Base-by-base conservation (phyloP, 2,797 vertebrate species). In the Anguilla megastoma region DNA sequence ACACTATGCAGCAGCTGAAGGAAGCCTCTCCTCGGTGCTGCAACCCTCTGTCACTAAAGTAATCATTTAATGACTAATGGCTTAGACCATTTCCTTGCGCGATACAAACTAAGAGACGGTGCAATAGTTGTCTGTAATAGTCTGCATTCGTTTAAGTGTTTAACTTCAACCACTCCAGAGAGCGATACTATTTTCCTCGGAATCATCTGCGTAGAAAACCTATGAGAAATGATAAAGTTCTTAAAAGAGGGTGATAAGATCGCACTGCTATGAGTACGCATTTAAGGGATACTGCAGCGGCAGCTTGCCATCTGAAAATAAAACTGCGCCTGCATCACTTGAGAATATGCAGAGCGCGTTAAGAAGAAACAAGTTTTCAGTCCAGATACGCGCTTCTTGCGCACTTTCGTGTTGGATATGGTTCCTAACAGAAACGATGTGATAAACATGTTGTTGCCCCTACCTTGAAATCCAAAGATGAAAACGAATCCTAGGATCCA, bases 391-490 rank as follows among this genome's bases (percentile, higher is more conserved):
- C 45, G 45, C 41, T 50, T 50, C 79, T 12, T 24, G n/a, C 21
- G 30, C 21, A 36, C 58, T 84, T 60, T 50, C 83, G 79, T 58
- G 52, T 69, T 79, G 79, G 14, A 48, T 50, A 50, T 6, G 7
- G 10, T 10, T 24, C 45, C 7, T 24, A 48, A n/a, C 21, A 24
- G 5, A 48, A 50, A 82, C 45, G 27, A 76, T 69, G 84, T 21
- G n/a, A 56, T 63, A 45, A 69, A 60, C 54, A 74, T 33, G 80
- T 52, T 21, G 60, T 54, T 82, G 83, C 24, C 52, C 79, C 86
- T 89, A 89, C 88, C 88, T 89, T 89, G 88, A 87, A 87, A 89
- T 87, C 88, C 88, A 76, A 87, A 89, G 24, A 89, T 80, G 76
- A 89, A 84, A 84, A 86, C 33, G 79, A 89, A 84, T 74, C 88